Evolutionary conservation across 2,113 vertebrate species (phyloP).

Genomic region (Actenoides lindsayi): DNA sequence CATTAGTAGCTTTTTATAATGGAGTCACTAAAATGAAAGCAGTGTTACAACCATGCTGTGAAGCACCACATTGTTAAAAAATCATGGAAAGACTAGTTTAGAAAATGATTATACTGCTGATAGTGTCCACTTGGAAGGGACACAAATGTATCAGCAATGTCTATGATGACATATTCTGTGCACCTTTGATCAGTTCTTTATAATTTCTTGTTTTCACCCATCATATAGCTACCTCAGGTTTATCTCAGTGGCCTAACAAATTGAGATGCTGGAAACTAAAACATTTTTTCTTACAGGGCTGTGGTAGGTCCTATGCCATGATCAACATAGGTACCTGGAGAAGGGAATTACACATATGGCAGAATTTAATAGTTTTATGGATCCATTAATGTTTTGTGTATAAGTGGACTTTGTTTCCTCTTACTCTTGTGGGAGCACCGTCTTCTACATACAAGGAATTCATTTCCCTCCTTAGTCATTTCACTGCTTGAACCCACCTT

Average conservation of each 20-base stretch:
- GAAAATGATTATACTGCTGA: background rate
- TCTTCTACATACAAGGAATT: background rate
- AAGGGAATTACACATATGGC: background rate
- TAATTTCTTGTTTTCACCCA: background rate
- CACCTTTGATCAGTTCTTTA: background rate
- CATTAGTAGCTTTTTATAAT: background rate
- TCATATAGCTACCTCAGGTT: background rate
- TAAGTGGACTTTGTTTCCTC: background rate
- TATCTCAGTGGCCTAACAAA: background rate
- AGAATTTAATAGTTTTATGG: background rate
- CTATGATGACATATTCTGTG: background rate
- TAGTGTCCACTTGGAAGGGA: background rate
- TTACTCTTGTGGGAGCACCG: background rate
- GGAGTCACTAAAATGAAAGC: constrained; percentile 22
- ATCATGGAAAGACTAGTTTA: background rate
- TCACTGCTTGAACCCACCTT: background rate
- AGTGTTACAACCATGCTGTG: background rate
- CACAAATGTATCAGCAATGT: background rate
- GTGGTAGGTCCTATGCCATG: background rate
- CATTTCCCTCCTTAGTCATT: background rate
- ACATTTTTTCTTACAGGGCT: background rate
- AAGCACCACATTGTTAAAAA: background rate
- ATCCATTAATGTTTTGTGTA: background rate
- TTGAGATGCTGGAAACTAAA: background rate
- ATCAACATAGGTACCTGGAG: background rate